Evolutionary conservation across 2,797 vertebrate genomes (phyloP), one percentile per base, ranked within the genome.

Genomic region (Phrynocephalus vlangalii): DNA sequence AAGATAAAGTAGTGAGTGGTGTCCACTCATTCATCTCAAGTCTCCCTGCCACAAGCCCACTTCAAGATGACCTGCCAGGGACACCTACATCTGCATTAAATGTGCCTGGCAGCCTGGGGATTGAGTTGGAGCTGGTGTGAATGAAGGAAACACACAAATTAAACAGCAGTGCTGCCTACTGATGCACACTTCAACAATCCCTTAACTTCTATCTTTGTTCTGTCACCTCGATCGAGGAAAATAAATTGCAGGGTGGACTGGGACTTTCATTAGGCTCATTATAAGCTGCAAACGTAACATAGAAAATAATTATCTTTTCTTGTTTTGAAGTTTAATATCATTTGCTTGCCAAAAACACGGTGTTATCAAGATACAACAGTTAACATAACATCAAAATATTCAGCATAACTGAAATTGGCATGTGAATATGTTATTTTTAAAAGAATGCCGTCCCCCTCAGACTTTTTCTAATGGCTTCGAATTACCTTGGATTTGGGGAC

Each of bases 131-230:
- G 30, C 24, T 10, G 24, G 13, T 16, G 60, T 56, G 22, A 11
- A 68, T 82, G n/a, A 87, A 83, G 82, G 15, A 48, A 38, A 76
- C 18, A 33, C 63, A 77, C 71, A 70, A 38, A 56, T 38, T 56
- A 82, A 80, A 33, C 60, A 77, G 26, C 3, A n/a, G 22, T 70
- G 22, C 6, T 87, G 15, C 33, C 18, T 87, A 77, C 22, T 77
- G 79, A 20, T 16, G 28, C 67, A 7, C 11, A 87, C 67, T 52
- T 44, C 28, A 28, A 30, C 26, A 82, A 66, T 82, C 66, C 56
- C 6, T 8, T 76, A 67, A 76, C 28, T 82, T 72, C 20, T 72
- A 15, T n/a, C 71, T 86, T 86, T 52, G 9, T 30, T 56, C 28
- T 56, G 48, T 6, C n/a, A 84, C 20, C 33, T 4, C 10, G 60